Percentiles rank a stretch among this genome's conserved stretches.
These are phyloP conservation scores for Neogobius melanostomus DNA, from an alignment of 2,113 vertebrate genomes.

Conservation along the genomic window DNA sequence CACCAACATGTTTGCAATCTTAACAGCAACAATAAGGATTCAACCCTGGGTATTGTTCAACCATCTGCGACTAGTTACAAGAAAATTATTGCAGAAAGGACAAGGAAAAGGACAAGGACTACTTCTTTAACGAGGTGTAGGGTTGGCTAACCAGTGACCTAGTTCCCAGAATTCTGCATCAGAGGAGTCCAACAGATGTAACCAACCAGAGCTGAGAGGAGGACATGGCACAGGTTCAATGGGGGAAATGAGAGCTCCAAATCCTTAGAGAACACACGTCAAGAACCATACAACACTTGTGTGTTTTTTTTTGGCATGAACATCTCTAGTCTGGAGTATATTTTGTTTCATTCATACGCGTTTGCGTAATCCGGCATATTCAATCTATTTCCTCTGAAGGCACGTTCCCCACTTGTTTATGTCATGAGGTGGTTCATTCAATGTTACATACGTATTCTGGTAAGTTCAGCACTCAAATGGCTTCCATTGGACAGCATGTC, in stretches of 20 bases:
- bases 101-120: conserved; percentile 4
- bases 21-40: conserved; percentile 41
- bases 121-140: conserved; percentile 29
- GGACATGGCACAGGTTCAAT: conserved; percentile 44
- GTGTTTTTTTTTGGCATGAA: conserved; percentile 14
- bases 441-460: too few relatives aligned
- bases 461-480: too few relatives aligned
- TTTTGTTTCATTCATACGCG: too few relatives aligned
- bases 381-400: too few relatives aligned
- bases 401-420: too few relatives aligned
- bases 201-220: conserved; percentile 21
- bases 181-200: conserved; percentile 58
- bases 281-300: conserved; percentile 16
- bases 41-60: conserved; percentile 9
- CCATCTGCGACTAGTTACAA: neutral
- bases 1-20: conserved; percentile 21
- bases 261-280: conserved; percentile 20
- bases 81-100: neutral
- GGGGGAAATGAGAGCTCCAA: conserved; percentile 13
- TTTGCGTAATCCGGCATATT: too few relatives aligned
- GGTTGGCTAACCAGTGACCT: conserved; percentile 43
- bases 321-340: neutral
- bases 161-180: conserved; percentile 49
- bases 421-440: too few relatives aligned
- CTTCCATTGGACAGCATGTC: too few relatives aligned